These are phyloP conservation scores for Nephotettix cincticeps DNA, from an alignment of 1,140 invertebrate genomes.

Conservation along the genomic window DNA sequence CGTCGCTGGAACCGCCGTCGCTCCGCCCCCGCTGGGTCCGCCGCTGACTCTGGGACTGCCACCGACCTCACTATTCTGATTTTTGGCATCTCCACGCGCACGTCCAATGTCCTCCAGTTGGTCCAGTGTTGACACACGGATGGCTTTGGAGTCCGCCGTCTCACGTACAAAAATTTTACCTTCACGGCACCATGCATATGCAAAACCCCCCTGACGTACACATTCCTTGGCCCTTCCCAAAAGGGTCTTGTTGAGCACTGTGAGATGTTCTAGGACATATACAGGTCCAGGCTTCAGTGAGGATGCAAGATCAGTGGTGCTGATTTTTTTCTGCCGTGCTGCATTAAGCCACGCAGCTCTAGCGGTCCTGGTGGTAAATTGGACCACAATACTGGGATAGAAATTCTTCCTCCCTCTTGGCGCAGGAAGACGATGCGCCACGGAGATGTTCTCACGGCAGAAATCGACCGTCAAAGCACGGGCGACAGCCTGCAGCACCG, in stretches of 20 bases:
- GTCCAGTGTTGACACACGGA: too few relatives aligned
- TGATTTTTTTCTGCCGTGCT: neutral
- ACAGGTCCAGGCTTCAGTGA: neutral
- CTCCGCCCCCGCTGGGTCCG: too few relatives aligned
- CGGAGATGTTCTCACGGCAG: neutral
- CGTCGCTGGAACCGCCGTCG: too few relatives aligned
- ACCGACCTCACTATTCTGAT: too few relatives aligned
- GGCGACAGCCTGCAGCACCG: too few relatives aligned
- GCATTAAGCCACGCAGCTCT: neutral
- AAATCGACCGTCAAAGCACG: neutral
- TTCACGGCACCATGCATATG: neutral
- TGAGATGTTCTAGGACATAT: neutral
- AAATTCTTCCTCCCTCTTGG: neutral
- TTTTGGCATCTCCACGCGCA: too few relatives aligned
- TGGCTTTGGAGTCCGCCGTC: too few relatives aligned
- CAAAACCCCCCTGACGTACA: neutral
- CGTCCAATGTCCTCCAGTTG: too few relatives aligned
- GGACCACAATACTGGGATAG: neutral
- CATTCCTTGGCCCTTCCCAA: neutral
- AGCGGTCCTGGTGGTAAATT: neutral
- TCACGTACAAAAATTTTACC: too few relatives aligned
- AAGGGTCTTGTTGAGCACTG: neutral
- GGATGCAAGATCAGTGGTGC: neutral
- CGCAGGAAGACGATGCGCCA: neutral
- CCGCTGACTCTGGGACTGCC: too few relatives aligned